These are phyloP conservation scores for Denticeps clupeoides DNA, from an alignment of 2,797 vertebrate genomes.

Conservation along the genomic window DNA sequence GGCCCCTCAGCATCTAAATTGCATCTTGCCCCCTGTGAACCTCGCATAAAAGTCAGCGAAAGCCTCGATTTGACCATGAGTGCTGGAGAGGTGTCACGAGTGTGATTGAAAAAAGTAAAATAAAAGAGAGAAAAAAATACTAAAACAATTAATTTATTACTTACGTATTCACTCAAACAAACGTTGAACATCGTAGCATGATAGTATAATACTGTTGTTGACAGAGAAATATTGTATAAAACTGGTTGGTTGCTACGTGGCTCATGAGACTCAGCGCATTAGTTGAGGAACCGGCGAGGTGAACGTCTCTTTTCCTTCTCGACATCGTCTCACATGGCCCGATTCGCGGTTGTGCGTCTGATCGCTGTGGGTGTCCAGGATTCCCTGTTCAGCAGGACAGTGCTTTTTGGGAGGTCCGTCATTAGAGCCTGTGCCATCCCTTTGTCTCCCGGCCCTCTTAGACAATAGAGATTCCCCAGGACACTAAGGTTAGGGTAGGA, in stretches of 20 bases:
- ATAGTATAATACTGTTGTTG: no score
- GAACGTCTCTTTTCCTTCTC: neutral
- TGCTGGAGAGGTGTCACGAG: neutral
- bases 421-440: conserved; percentile 42
- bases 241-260: no score
- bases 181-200: no score
- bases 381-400: conserved; percentile 30
- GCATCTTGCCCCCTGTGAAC: neutral
- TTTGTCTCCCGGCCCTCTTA: conserved; percentile 33
- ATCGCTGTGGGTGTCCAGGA: conserved; percentile 43
- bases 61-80: neutral
- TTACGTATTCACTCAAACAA: no score
- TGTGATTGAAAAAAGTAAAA: no score
- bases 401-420: conserved; percentile 40
- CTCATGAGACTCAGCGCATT: neutral
- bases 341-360: conserved; percentile 29
- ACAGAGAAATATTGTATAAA: no score
- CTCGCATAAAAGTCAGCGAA: conserved; percentile 7
- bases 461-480: conserved; percentile 36
- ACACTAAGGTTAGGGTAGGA: conserved; percentile 31
- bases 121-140: no score
- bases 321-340: conserved; percentile 9
- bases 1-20: conserved; percentile 8
- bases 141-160: no score
- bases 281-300: no score